phyloP scores from a whole-genome alignment of 2,888 invertebrate species.

The Lydus trimaculatus region DNA sequence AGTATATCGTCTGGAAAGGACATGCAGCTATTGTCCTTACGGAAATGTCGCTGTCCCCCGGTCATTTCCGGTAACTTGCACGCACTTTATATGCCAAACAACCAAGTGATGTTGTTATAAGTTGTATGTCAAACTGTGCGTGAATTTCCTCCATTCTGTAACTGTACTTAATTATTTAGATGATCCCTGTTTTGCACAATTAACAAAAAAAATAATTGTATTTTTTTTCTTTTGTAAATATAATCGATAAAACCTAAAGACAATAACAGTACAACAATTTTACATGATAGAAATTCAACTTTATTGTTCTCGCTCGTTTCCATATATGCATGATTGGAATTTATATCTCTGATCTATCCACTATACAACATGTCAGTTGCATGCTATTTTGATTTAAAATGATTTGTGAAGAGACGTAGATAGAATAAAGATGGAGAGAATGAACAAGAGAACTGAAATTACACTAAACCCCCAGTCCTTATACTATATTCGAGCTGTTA shows the following conservation, averaged over 20 bases:
- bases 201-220: background rate
- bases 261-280: conserved; percentile 8
- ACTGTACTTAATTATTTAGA: conserved; percentile 27
- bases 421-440: background rate
- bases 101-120: conserved; percentile 16
- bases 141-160: conserved; percentile 21
- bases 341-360: conserved; percentile 9
- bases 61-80: conserved; percentile 38
- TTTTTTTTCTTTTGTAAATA: background rate
- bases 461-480: background rate
- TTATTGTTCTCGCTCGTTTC: background rate
- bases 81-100: conserved; percentile 24
- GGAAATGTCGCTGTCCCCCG: conserved; percentile 46
- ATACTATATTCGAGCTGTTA: conserved; percentile 4
- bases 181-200: background rate
- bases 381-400: conserved; percentile 8
- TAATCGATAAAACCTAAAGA: conserved; percentile 18
- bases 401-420: conserved; percentile 1
- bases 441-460: conserved; percentile 6
- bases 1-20: conserved; percentile 21
- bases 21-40: conserved; percentile 42
- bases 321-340: conserved; percentile 9
- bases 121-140: conserved; percentile 27
- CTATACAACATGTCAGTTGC: conserved; percentile 11
- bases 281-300: background rate